Evolutionary conservation across 1,140 invertebrate species (phyloP).

Genomic region (Magallana ariakensis): DNA sequence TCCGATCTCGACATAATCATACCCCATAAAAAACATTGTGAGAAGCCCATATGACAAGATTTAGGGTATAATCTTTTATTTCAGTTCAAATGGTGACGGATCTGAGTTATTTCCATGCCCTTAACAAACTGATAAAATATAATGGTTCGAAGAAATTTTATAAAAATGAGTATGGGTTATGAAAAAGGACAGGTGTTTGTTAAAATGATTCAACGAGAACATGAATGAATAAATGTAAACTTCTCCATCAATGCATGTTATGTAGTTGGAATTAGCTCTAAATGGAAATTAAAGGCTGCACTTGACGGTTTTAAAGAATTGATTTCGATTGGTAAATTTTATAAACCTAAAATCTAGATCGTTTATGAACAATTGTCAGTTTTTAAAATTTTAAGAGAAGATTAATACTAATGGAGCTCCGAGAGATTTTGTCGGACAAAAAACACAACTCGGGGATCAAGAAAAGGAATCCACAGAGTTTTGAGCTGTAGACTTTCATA

Average conservation of each 20-base stretch:
- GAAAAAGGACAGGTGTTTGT: no score
- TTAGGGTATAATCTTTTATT: slow-evolving; percentile 8
- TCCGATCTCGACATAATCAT: neutral
- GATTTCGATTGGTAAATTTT: slow-evolving; percentile 25
- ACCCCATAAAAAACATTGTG: neutral
- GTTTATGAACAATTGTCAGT: neutral
- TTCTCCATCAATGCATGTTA: neutral
- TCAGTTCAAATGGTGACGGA: neutral
- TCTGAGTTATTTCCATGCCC: neutral
- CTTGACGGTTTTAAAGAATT: slow-evolving; percentile 3
- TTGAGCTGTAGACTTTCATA: neutral
- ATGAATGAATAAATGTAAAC: neutral
- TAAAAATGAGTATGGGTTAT: no score
- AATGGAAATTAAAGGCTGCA: neutral
- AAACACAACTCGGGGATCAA: neutral
- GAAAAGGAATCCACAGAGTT: neutral
- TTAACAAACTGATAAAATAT: neutral
- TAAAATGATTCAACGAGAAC: no score
- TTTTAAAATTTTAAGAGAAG: neutral
- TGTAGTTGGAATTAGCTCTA: neutral
- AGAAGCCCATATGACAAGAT: slow-evolving; percentile 7
- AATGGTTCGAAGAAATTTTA: neutral
- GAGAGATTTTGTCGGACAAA: slow-evolving; percentile 7
- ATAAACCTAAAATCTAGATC: neutral
- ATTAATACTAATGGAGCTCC: neutral